Base-by-base conservation (phyloP, 2,797 vertebrate genomes). In the Rhabdomys pumilio region DNA sequence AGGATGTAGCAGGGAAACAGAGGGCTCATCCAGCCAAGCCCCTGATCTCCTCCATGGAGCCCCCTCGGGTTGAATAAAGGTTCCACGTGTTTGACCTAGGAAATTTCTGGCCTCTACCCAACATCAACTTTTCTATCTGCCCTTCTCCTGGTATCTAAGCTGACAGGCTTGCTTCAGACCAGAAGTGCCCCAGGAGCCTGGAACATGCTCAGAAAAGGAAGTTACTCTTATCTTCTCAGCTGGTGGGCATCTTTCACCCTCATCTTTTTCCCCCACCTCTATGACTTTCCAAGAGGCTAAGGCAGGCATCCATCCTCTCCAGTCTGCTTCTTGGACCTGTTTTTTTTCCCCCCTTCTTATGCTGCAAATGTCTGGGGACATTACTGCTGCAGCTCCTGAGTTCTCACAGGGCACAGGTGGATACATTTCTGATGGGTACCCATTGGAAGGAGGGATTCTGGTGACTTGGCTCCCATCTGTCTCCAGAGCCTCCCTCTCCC, bases 121-220 rank as follows among this genome's bases (percentile, higher is more conserved):
- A 12, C 17, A 29, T 2, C 31, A 38, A 12, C 1, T 24, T 63
- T 53, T n/a, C 14, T 55, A 29, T 44, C 19, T 7, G 24, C 31
- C 0, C 24, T 41, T 19, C 8, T 61, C 24, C 41, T n/a, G 15
- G 12, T 55, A 1, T 75, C 87, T 34, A 47, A 72, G 76, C 50
- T 31, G 44, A 38, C 53, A 63, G 19, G 61, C 10, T 7, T 47
- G 55, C 7, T 24, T 17, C 38, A 75, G 82, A 26, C 79, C 57
- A 1, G 0, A 6, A 22, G n/a, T n/a, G 26, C 67, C 67, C 67
- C 11, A 65, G 44, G 47, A 90, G 50, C 34, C 88, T 53, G 38
- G 0, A 1, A 47, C 2, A 0, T n/a, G 19, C 50, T n/a, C 38
- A 63, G 65, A n/a, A 20, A 47, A 38, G 5, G n/a, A 19, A 44